phyloP scores from a whole-genome alignment of 2,888 invertebrate species.

The Notodromas monacha region DNA sequence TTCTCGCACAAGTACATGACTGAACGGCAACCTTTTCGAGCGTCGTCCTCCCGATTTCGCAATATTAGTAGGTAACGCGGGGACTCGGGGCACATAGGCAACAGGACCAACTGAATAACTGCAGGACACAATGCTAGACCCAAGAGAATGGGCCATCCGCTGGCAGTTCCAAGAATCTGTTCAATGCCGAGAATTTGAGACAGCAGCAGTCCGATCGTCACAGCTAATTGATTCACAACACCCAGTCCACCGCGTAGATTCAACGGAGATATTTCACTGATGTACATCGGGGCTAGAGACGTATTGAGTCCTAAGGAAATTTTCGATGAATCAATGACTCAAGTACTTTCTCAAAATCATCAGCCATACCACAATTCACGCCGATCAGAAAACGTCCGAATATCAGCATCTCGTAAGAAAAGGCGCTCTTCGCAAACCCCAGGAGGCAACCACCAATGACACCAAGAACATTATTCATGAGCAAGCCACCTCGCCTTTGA shows the following conservation, averaged over 20 bases:
- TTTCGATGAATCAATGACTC: too few species aligned
- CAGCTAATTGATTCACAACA: constrained; percentile 43
- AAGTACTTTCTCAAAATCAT: too few species aligned
- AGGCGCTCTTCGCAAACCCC: background rate
- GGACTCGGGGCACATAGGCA: constrained; percentile 45
- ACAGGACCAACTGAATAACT: constrained; percentile 26
- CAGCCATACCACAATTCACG: background rate
- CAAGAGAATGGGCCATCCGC: background rate
- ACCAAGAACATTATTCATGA: background rate
- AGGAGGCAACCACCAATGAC: background rate
- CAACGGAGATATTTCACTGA: constrained; percentile 50
- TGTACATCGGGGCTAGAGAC: constrained; percentile 57
- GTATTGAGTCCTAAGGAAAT: constrained; percentile 42
- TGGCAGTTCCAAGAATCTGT: constrained; percentile 25
- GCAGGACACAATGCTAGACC: constrained; percentile 35
- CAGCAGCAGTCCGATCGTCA: constrained; percentile 37
- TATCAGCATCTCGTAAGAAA: constrained; percentile 30
- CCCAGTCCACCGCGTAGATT: constrained; percentile 49
- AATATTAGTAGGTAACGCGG: constrained; percentile 56
- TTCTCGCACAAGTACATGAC: too few species aligned
- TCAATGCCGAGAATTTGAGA: constrained; percentile 35
- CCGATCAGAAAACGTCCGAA: constrained; percentile 43
- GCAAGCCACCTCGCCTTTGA: background rate
- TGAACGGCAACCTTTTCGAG: too few species aligned
- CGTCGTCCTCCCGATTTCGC: too few species aligned